Conservation (phyloP, 2,113 vertebrate genomes). For the Lasiurus borealis region DNA sequence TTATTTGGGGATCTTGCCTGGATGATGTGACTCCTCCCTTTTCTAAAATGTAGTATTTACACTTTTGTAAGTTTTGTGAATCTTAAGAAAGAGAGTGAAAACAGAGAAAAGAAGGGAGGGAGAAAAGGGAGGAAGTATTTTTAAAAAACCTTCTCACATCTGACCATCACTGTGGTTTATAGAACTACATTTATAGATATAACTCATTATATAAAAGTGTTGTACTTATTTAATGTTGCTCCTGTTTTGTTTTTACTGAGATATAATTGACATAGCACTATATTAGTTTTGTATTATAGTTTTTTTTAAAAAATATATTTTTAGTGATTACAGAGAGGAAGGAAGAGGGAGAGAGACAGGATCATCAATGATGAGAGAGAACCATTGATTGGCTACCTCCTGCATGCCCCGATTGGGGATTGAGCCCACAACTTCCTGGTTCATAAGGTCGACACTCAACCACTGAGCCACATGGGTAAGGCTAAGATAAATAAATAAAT, state of each 20-base stretch:
- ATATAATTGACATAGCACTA: background rate
- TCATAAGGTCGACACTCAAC: too few species aligned
- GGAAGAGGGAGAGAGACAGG: too few species aligned
- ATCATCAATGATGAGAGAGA: too few species aligned
- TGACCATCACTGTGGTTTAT: background rate
- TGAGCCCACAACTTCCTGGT: too few species aligned
- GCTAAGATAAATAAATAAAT: too few species aligned
- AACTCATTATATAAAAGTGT: background rate
- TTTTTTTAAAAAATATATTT: background rate
- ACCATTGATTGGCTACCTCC: too few species aligned
- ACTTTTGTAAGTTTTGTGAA: conserved; percentile 48
- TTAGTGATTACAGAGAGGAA: too few species aligned
- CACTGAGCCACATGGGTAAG: too few species aligned
- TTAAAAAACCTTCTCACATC: background rate
- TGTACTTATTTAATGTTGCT: background rate
- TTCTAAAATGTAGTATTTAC: conserved; percentile 7
- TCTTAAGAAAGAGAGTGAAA: background rate
- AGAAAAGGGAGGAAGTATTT: background rate
- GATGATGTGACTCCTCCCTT: conserved; percentile 46
- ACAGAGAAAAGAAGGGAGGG: background rate
- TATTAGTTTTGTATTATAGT: background rate
- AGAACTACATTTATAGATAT: background rate
- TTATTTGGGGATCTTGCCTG: conserved; percentile 42
- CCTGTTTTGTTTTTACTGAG: background rate
- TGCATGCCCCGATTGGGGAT: too few species aligned